phyloP scores from a whole-genome alignment of 2,888 invertebrate species.

The Limnephilus marmoratus region DNA sequence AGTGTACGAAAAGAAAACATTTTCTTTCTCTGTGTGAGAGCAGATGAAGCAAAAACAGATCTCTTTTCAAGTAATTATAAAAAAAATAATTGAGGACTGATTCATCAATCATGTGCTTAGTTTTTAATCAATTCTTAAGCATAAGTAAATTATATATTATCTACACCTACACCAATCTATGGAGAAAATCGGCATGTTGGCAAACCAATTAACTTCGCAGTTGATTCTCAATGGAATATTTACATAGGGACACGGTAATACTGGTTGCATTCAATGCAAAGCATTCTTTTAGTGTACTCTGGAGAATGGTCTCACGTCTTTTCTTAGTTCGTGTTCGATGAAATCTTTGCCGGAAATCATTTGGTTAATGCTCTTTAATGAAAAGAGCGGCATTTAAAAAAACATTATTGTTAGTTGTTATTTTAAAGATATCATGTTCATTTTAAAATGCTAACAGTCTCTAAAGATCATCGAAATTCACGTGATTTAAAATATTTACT shows the following conservation, averaged over 20 bases:
- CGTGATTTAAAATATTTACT: neutral
- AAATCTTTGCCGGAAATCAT: slow-evolving; percentile 2
- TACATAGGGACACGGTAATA: neutral
- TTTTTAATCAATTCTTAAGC: neutral
- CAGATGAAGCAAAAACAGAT: no score
- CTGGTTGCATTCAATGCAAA: neutral
- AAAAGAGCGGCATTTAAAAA: slow-evolving; percentile 1
- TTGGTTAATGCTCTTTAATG: slow-evolving; percentile 2
- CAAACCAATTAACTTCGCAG: neutral
- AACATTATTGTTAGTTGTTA: neutral
- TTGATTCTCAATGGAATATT: neutral
- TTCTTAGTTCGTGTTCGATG: neutral
- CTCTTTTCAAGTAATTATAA: no score
- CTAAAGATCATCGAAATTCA: neutral
- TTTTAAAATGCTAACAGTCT: neutral
- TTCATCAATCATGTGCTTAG: neutral
- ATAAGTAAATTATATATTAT: neutral
- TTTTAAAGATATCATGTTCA: neutral
- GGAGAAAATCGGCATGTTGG: neutral
- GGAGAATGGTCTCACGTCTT: neutral
- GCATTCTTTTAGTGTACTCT: neutral
- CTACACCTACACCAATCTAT: neutral
- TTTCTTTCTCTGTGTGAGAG: no score
- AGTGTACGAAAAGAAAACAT: no score
- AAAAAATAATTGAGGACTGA: neutral